Percentiles rank a stretch among this genome's conserved stretches.
phyloP scores from a whole-genome alignment of 2,113 vertebrate genomes.

The Silurus meridionalis region DNA sequence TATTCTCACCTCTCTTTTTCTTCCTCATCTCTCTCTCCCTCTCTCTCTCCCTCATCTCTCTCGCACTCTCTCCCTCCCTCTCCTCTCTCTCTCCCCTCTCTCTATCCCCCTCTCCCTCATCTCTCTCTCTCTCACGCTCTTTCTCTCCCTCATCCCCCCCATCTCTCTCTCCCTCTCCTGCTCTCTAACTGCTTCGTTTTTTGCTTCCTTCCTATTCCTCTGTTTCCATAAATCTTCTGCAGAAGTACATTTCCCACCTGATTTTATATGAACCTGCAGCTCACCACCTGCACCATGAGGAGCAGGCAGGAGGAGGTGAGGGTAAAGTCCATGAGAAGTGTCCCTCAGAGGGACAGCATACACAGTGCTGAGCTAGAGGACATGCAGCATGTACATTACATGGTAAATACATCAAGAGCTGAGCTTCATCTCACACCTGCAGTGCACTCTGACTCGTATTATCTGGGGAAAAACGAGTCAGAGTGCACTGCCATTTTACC shows the following conservation, averaged over 20 bases:
- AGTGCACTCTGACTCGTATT: not conserved
- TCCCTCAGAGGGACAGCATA: not conserved
- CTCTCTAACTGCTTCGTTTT: not conserved
- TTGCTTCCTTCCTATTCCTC: not conserved
- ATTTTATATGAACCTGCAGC: not conserved
- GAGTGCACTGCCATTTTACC: too few relatives aligned
- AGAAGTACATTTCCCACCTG: not conserved
- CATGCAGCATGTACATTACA: not conserved
- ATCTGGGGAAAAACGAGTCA: too few relatives aligned
- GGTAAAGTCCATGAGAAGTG: not conserved
- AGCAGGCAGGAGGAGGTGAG: not conserved
- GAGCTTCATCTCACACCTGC: not conserved
- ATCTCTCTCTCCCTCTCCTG: not conserved
- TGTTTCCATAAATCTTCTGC: not conserved
- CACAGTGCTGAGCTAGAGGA: not conserved
- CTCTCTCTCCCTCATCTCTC: slow-evolving; percentile 1
- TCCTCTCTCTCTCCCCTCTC: not conserved
- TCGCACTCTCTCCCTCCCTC: not conserved
- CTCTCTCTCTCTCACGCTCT: slow-evolving; percentile 3
- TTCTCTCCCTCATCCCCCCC: too few relatives aligned
- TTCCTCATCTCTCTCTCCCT: not conserved
- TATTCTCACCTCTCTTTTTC: not conserved
- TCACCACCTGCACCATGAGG: not conserved
- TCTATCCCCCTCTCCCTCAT: not conserved
- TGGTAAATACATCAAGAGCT: not conserved